Percentiles rank a stretch among this genome's conserved stretches.
Evolutionary conservation across 1,140 invertebrate genomes (phyloP).

Genomic region (Latrodectus geometricus): DNA sequence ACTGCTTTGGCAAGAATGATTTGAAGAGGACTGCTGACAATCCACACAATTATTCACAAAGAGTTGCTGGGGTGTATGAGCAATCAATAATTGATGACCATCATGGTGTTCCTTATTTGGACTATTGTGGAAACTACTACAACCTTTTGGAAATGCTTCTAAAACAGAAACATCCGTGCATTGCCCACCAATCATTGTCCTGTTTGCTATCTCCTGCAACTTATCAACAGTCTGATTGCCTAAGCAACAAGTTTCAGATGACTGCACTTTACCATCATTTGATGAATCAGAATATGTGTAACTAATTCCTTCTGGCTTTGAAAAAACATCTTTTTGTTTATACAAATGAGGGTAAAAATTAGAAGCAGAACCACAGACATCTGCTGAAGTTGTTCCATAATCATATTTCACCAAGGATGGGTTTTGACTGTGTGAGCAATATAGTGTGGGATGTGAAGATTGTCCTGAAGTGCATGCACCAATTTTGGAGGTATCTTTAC

Average conservation of each 20-base stretch:
- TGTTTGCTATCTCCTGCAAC: constrained; percentile 53
- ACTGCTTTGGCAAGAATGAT: constrained; percentile 45
- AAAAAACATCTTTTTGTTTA: constrained; percentile 19
- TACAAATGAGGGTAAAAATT: constrained; percentile 41
- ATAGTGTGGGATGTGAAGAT: constrained; percentile 31
- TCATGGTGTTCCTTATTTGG: constrained; percentile 41
- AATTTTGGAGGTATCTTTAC: constrained; percentile 36
- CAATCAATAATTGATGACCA: constrained; percentile 53
- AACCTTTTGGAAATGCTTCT: constrained; percentile 52
- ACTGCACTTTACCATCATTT: constrained; percentile 11
- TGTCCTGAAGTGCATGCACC: constrained; percentile 24
- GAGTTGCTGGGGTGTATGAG: constrained; percentile 35
- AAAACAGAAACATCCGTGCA: constrained; percentile 35
- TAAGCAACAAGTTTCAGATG: constrained; percentile 55
- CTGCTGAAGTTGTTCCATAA: constrained; percentile 15
- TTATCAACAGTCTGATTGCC: constrained; percentile 59
- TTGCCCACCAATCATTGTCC: constrained; percentile 40
- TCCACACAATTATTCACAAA: constrained; percentile 53
- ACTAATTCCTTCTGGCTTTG: constrained; percentile 3
- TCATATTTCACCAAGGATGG: constrained; percentile 35
- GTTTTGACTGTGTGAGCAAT: constrained; percentile 37
- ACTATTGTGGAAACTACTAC: constrained; percentile 46
- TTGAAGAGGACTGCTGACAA: constrained; percentile 40
- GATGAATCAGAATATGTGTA: constrained; percentile 11
- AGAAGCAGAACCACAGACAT: constrained; percentile 32